Conservation (phyloP, 2,888 invertebrate species). For the Psylliodes chrysocephalus region DNA sequence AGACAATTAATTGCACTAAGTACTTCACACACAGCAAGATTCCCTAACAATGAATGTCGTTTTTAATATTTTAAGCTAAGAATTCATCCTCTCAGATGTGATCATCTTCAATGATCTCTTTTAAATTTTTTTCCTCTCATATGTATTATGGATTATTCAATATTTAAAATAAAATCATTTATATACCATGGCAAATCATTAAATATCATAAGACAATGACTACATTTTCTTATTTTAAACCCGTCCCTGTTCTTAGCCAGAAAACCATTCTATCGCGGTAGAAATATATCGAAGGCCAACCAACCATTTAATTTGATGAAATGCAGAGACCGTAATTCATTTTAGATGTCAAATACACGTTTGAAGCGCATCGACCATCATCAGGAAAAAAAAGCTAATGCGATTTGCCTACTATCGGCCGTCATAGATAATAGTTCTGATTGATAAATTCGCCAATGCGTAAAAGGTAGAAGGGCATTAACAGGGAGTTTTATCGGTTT, state of each 20-base stretch:
- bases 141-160: no score
- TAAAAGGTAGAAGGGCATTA: not conserved
- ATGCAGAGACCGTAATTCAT: slow-evolving; percentile 25
- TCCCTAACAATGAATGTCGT: no score
- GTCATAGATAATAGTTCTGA: not conserved
- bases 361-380: slow-evolving; percentile 22
- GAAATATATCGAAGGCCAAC: slow-evolving; percentile 11
- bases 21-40: no score
- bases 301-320: slow-evolving; percentile 19
- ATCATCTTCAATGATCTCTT: no score
- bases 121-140: no score
- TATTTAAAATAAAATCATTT: no score
- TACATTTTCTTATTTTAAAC: no score
- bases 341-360: slow-evolving; percentile 33
- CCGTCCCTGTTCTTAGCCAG: not conserved
- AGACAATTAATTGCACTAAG: no score
- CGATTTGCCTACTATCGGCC: not conserved
- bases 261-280: not conserved
- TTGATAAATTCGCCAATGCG: not conserved
- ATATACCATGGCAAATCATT: no score
- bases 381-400: slow-evolving; percentile 14
- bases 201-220: no score
- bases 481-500: not conserved
- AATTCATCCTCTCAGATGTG: no score
- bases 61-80: no score